Evolutionary conservation across 2,888 invertebrate species (phyloP), one percentile per base, ranked within the genome.

Genomic region (Agriopis aurantiaria): DNA sequence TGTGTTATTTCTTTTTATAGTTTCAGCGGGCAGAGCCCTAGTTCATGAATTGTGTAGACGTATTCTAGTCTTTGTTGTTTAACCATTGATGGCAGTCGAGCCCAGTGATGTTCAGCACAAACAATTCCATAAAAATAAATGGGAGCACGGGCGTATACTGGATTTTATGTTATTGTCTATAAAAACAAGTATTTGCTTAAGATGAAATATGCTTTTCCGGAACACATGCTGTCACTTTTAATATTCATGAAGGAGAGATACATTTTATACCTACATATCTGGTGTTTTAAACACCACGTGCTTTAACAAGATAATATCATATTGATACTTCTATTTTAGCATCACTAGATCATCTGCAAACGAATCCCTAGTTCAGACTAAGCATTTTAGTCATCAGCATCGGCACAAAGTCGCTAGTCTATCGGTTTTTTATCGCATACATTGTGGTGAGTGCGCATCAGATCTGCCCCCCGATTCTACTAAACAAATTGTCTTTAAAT

Each of bases 101-200:
- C 11, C 17, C 43, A 43, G 58, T 46, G 46, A 40, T 9, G 59
- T 40, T 59, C 59, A 59, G 33, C 23, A 41, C 41, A 61, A 61
- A 61, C 61, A 61, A 61, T 61, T 52, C 51, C 61, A 61, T 61
- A 61, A 61, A 61, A 61, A 61, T 41, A 43, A 61, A 61, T 61
- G 61, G 43, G 41, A 17, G 14, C 51, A 17, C 51, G 43, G 11
- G 49, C 61, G 43, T 52, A 17, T 41, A 17, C 41, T 23, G 61
- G 51, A 52, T 51, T 60, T 61, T 61, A 51, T 61, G 61, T 51
- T 61, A 61, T 52, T 61, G 51, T 61, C 61, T 51, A 61, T 61
- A 61, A 59, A 59, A 58, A 46, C 45, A 58, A 12, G 58, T 58
- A 58, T 58, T 58, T 58, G 45, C 45, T 46, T 45, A 58, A 58